phyloP scores from a whole-genome alignment of 2,797 vertebrate genomes.

The Cuniculus paca region DNA sequence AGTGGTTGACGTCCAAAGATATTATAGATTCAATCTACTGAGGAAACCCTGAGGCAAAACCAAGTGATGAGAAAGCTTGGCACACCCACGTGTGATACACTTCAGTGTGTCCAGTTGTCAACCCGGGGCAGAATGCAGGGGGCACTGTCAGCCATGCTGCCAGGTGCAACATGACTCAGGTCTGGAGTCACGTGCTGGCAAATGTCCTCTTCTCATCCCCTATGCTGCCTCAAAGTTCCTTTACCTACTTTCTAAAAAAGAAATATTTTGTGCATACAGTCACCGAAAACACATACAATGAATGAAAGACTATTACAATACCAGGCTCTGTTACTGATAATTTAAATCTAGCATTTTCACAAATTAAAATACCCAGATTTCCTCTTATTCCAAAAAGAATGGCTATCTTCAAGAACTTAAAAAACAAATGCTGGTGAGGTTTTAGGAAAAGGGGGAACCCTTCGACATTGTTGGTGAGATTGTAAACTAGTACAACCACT shows the following conservation, averaged over 20 bases:
- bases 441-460: neutral
- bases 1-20: neutral
- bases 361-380: neutral
- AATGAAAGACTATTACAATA: neutral
- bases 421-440: neutral
- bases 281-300: neutral
- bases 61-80: neutral
- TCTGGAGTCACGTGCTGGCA: neutral
- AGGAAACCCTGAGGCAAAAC: neutral
- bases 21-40: neutral
- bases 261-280: neutral
- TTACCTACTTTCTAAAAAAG: neutral
- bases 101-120: accelerated
- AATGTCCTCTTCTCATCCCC: neutral
- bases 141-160: neutral
- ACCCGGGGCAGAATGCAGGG: accelerated
- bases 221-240: neutral
- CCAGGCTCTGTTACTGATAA: neutral
- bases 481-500: neutral
- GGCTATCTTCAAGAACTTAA: neutral
- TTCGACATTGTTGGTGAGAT: neutral
- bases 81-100: neutral
- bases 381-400: neutral
- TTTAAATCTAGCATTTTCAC: neutral
- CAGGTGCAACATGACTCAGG: neutral